Evolutionary conservation across 2,888 invertebrate species (phyloP).

Genomic region (Eristalis arbustorum): DNA sequence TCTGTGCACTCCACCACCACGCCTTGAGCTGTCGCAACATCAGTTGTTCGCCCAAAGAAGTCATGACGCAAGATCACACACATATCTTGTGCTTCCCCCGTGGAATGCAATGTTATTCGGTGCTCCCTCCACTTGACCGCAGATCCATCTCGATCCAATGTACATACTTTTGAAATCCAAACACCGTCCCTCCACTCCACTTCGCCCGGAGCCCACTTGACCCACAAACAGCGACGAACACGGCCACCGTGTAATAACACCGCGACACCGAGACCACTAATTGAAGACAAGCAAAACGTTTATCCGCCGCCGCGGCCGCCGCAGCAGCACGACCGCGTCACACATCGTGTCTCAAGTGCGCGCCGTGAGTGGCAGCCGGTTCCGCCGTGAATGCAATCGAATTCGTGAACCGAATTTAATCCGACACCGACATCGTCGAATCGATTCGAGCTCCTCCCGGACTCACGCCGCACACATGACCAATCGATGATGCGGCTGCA

Average conservation of each 20-base stretch:
- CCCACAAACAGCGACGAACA: background rate
- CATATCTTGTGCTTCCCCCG: background rate
- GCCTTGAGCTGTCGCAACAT: background rate
- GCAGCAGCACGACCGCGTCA: background rate
- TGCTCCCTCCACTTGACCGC: background rate
- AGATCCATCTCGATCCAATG: background rate
- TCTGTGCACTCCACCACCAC: background rate
- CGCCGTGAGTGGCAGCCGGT: background rate
- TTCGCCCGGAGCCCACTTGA: background rate
- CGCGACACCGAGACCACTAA: slow-evolving; percentile 7
- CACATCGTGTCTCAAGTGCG: background rate
- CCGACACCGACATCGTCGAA: background rate
- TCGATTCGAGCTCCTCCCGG: background rate
- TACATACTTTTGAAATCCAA: background rate
- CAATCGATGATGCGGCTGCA: background rate
- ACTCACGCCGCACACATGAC: background rate
- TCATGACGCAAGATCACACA: background rate
- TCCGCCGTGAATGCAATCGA: background rate
- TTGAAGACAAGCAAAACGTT: slow-evolving; percentile 44
- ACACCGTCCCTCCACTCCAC: background rate
- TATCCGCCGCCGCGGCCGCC: slow-evolving; percentile 18
- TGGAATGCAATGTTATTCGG: background rate
- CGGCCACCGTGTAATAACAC: background rate
- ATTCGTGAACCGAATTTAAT: background rate
- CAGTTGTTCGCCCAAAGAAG: background rate